Evolutionary conservation across 2,113 vertebrate species (phyloP).

Genomic region (Misgurnus anguillicaudatus): DNA sequence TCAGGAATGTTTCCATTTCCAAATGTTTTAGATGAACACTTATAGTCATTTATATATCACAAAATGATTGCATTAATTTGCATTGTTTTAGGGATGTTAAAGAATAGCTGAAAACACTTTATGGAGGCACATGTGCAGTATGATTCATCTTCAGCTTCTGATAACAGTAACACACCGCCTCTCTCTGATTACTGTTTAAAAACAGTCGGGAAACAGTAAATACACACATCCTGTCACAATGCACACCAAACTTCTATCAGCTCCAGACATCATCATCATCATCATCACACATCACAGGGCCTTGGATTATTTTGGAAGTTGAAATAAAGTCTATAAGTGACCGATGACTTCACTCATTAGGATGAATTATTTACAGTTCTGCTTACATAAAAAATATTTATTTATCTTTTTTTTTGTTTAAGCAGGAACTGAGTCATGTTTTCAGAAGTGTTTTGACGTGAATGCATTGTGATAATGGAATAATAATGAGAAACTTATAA

Average conservation of each 20-base stretch:
- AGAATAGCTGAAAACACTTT: neutral
- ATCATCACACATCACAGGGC: neutral
- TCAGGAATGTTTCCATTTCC: no score
- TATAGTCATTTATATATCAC: no score
- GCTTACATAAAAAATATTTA: no score
- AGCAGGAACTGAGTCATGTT: neutral
- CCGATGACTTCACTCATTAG: neutral
- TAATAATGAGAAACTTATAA: constrained; percentile 18
- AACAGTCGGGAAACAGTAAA: neutral
- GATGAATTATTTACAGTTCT: no score
- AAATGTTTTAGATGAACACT: no score
- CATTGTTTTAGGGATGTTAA: no score
- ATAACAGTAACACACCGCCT: neutral
- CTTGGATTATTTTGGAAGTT: no score
- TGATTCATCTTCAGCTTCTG: neutral
- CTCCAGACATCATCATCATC: neutral
- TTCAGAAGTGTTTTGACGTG: neutral
- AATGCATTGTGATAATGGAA: constrained; percentile 16
- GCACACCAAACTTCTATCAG: neutral
- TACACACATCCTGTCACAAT: neutral
- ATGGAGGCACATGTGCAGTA: neutral
- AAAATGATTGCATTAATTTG: no score
- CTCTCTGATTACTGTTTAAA: neutral
- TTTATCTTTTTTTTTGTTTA: neutral
- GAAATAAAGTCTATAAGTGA: neutral